Evolutionary conservation across 2,113 vertebrate genomes (phyloP).

Genomic region (Carassius auratus): DNA sequence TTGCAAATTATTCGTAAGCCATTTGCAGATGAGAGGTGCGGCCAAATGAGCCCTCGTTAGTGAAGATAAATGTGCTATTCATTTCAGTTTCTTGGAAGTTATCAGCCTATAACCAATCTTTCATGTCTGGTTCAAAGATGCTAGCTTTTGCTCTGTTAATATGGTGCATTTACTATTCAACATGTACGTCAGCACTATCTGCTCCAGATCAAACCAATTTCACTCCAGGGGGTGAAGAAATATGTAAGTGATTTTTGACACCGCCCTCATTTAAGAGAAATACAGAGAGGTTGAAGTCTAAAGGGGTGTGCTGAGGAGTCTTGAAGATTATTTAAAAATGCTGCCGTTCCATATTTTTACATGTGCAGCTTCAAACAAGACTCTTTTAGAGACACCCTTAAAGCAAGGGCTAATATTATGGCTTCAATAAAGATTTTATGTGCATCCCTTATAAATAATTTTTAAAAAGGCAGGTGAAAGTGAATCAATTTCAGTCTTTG

Average conservation of each 20-base stretch:
- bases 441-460: neutral
- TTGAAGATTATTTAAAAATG: constrained; percentile 19
- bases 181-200: constrained; percentile 37
- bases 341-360: neutral
- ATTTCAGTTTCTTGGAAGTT: constrained; percentile 24
- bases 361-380: neutral
- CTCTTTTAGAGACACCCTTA: neutral
- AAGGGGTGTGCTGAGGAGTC: neutral
- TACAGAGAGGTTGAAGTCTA: neutral
- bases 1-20: neutral
- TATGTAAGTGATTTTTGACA: constrained; percentile 25
- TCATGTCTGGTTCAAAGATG: constrained; percentile 15
- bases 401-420: constrained; percentile 19
- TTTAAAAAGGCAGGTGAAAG: neutral
- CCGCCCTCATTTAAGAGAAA: constrained; percentile 20
- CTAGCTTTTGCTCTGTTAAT: constrained; percentile 12
- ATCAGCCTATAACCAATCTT: constrained; percentile 5
- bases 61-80: constrained; percentile 10
- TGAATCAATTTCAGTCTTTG: neutral
- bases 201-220: constrained; percentile 39
- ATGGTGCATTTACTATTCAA: constrained; percentile 30
- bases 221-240: constrained; percentile 27
- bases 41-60: constrained; percentile 3
- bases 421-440: constrained; percentile 26
- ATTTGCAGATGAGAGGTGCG: constrained; percentile 1